Base-by-base conservation (phyloP, 2,797 vertebrate species). In the Choloepus didactylus region DNA sequence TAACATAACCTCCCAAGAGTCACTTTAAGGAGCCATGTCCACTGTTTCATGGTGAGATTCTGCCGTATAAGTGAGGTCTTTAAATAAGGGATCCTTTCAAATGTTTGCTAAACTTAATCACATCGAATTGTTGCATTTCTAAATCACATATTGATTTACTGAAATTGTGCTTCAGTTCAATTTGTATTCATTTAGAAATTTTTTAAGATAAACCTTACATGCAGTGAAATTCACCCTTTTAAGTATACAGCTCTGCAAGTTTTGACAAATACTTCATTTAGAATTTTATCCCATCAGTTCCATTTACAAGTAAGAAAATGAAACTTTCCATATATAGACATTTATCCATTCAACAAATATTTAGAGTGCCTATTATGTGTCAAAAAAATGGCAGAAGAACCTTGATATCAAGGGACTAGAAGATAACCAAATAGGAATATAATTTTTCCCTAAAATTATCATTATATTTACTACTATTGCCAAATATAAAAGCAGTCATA, bases 331-430 rank as follows among this genome's bases (percentile, higher is more conserved):
- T 46, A 25, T 46, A 12, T 38, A 21, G 5, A 41, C 35, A 92
- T 67, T 49, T 18, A 79, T 49, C 41, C 38, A 79, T 59, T 72
- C 16, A 70, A 66, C 19, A 85, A 56, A 73, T 79, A 73, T 46
- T 44, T 64, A 77, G 10, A 82, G 21, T 82, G 62, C 16, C 67
- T 83, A n/a, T 54, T 27, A 18, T 46, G 12, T 72, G 56, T n/a
- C 31, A 80, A 41, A 79, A 70, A 66, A 72, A 89, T 64, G 31
- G 54, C 38, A 12, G 31, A 59, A 88, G 18, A 16, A 31, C 9
- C 87, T 94, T 88, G 5, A 73, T 91, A 80, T 69, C 16, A 62
- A 91, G 25, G 12, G 31, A 85, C 15, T 89, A 88, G 31, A 75
- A 87, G 23, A 87, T 60, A 73, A 46, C 51, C 19, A 82, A n/a